These are phyloP conservation scores for Paraplagusia blochii DNA, from an alignment of 2,113 vertebrate genomes.

Conservation along the genomic window DNA sequence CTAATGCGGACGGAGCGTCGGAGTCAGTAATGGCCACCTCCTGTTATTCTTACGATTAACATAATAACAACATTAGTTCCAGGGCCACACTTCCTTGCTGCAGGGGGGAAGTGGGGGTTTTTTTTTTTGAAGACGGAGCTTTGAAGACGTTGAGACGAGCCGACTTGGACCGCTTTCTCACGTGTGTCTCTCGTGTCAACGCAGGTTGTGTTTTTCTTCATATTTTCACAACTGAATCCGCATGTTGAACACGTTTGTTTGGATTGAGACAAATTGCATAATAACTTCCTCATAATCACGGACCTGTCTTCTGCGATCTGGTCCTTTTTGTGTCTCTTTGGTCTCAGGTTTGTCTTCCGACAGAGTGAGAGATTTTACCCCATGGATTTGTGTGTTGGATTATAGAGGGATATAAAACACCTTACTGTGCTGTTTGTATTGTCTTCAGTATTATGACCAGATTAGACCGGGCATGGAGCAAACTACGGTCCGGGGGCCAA, in stretches of 20 bases:
- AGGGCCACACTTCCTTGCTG: slow-evolving; percentile 65
- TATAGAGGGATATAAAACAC: no score
- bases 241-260: slow-evolving; percentile 39
- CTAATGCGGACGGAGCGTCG: slow-evolving; percentile 27
- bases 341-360: no score
- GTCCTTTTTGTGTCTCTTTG: slow-evolving; percentile 24
- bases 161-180: slow-evolving; percentile 52
- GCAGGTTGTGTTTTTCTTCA: slow-evolving; percentile 39
- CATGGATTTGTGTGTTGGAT: no score
- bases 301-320: slow-evolving; percentile 42
- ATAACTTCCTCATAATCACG: slow-evolving; percentile 55
- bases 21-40: slow-evolving; percentile 63
- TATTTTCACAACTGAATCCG: slow-evolving; percentile 32
- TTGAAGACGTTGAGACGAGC: slow-evolving; percentile 19
- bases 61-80: slow-evolving; percentile 78
- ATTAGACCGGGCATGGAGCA: no score
- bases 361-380: no score
- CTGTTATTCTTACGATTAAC: slow-evolving; percentile 78
- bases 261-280: slow-evolving; percentile 62
- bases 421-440: no score
- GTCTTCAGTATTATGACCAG: no score
- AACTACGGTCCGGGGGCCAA: no score
- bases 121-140: slow-evolving; percentile 61
- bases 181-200: slow-evolving; percentile 47
- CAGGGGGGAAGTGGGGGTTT: slow-evolving; percentile 36